Evolutionary conservation across 2,888 invertebrate genomes (phyloP), one percentile per base, ranked within the genome.

Genomic region (Drosophila yooni): DNA sequence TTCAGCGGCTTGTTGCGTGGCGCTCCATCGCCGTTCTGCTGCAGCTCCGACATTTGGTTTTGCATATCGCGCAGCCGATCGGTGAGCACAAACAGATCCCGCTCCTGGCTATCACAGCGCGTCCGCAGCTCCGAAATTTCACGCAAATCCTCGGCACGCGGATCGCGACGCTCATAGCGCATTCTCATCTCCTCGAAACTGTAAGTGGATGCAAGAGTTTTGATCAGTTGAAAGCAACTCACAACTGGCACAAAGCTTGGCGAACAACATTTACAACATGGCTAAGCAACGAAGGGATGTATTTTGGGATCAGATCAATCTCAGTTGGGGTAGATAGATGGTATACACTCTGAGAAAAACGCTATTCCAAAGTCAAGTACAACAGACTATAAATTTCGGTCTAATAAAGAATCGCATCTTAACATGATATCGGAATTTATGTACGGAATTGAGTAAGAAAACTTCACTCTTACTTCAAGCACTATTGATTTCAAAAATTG

Each of bases 101-200:
- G 94, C 78, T 95, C 95, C 82, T 95, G 94, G 68, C 94, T 94
- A 36, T 94, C 94, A 59, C 95, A 94, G n/a, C 94, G 93, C 79
- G 94, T 94, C 38, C 94, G 93, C 57, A 95, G 86, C 73, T 95
- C 94, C 10, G 94, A 92, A 53, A 95, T 95, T 79, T 94, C 93
- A 64, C 94, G 94, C 36, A 95, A 78, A 85, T 95, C 95, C 91
- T 95, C 95, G 13, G 93, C 92, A 2, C 94, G 92, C 2, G 95
- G 94, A 89, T 95, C 94, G 15, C 94, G 92, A 51, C 94, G 91
- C 87, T 95, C 94, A 70, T 95, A 95, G 29, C 94, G 93, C 91
- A 94, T 93, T 66, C 94, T 93, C 89, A 95, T 94, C 91, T 95
- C 95, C 86, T 95, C 94, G 79, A 95, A 95, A 77, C 94, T 94